Percentiles rank a stretch among this genome's conserved stretches.
phyloP scores from a whole-genome alignment of 2,888 invertebrate genomes.

The Timandra comae region DNA sequence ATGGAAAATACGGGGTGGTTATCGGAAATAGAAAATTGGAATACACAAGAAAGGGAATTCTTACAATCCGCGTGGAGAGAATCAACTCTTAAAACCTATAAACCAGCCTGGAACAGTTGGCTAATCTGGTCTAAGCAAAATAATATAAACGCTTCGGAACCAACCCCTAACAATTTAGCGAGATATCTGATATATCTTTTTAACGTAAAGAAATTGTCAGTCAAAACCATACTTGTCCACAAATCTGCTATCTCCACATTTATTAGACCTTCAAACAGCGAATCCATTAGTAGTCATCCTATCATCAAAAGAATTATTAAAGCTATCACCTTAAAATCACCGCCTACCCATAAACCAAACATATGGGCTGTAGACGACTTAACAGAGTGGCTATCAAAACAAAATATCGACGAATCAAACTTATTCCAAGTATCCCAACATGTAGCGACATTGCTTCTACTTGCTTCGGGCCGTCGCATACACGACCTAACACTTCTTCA shows the following conservation, averaged over 20 bases:
- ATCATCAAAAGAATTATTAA: conserved; percentile 9
- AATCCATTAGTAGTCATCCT: conserved; percentile 2
- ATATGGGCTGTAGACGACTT: conserved; percentile 8
- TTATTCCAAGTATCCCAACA: conserved; percentile 15
- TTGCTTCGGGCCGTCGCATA: conserved; percentile 18
- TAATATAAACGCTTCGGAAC: background rate
- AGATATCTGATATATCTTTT: conserved; percentile 9
- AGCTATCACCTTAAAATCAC: conserved; percentile 3
- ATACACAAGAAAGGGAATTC: background rate
- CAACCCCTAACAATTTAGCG: conserved; percentile 6
- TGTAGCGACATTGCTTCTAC: conserved; percentile 10
- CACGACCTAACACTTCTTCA: conserved; percentile 22
- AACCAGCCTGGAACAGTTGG: conserved; percentile 15
- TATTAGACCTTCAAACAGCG: conserved; percentile 2
- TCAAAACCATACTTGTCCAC: conserved; percentile 12
- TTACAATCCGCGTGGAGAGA: conserved; percentile 13
- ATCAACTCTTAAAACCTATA: conserved; percentile 14
- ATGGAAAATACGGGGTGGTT: conserved; percentile 4
- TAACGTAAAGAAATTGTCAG: conserved; percentile 5
- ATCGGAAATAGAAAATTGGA: conserved; percentile 2
- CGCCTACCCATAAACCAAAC: background rate
- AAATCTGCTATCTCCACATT: conserved; percentile 16
- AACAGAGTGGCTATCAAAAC: conserved; percentile 1
- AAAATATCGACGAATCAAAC: conserved; percentile 2
- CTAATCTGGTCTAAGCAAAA: conserved; percentile 8